These are phyloP conservation scores for Serranus cabrilla DNA, from an alignment of 2,797 vertebrate species.

Conservation along the genomic window DNA sequence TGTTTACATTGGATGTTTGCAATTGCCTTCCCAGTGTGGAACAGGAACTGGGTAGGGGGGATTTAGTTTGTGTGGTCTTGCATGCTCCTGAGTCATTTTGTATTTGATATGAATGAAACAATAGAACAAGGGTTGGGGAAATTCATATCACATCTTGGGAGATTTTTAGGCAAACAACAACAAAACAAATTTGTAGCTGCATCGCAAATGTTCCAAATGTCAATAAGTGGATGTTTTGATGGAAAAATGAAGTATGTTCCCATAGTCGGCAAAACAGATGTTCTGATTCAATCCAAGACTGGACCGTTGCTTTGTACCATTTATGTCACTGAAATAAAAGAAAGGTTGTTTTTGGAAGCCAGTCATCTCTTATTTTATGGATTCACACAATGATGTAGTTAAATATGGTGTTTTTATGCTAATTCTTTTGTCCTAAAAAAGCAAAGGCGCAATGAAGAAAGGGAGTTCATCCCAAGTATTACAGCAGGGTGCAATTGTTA, in stretches of 20 bases:
- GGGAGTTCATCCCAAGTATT: constrained; percentile 10
- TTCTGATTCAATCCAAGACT: constrained; percentile 12
- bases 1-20: constrained; percentile 76
- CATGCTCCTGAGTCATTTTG: constrained; percentile 31
- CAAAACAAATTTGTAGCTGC: constrained; percentile 29
- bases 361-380: neutral
- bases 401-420: constrained; percentile 29
- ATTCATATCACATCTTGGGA: neutral
- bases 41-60: constrained; percentile 47
- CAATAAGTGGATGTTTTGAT: constrained; percentile 41
- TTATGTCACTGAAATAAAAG: constrained; percentile 21
- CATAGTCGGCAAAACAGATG: constrained; percentile 40
- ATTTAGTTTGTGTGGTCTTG: constrained; percentile 62
- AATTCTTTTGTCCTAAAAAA: constrained; percentile 30
- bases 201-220: constrained; percentile 26
- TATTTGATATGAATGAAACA: constrained; percentile 53
- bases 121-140: constrained; percentile 16
- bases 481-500: constrained; percentile 20
- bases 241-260: constrained; percentile 29
- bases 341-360: constrained; percentile 25
- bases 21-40: constrained; percentile 58
- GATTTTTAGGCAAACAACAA: constrained; percentile 27
- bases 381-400: constrained; percentile 24
- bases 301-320: constrained; percentile 10
- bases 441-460: constrained; percentile 29